These are phyloP conservation scores for Pygoscelis antarcticus DNA, from an alignment of 2,113 vertebrate genomes.

Conservation along the genomic window DNA sequence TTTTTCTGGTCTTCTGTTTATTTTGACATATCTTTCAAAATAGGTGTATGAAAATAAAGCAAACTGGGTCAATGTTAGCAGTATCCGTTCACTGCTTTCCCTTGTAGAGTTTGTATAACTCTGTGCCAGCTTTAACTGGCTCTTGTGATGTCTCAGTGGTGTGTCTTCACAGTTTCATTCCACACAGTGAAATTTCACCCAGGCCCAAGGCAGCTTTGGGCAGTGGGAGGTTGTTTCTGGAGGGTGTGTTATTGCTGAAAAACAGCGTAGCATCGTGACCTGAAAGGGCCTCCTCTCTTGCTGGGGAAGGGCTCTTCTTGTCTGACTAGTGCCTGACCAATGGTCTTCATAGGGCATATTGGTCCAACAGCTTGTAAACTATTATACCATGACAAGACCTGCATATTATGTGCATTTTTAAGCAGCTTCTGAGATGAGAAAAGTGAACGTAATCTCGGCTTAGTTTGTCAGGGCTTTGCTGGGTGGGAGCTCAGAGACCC, in stretches of 20 bases:
- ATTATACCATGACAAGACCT: background rate
- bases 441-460: accelerated
- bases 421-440: background rate
- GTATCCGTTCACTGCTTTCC: background rate
- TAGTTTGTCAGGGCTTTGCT: background rate
- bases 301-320: background rate
- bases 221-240: background rate
- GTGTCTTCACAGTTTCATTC: background rate
- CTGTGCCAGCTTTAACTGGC: background rate
- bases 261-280: accelerated
- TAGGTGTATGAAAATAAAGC: background rate
- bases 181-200: background rate
- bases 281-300: background rate
- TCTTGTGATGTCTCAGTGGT: background rate
- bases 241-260: background rate
- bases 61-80: background rate
- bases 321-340: background rate
- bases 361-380: background rate
- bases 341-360: accelerated
- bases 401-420: background rate
- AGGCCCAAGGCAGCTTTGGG: background rate
- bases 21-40: background rate
- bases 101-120: background rate
- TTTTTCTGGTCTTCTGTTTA: background rate
- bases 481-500: accelerated